phyloP scores from a whole-genome alignment of 2,888 invertebrate genomes.

The Hemistola chrysoprasaria region DNA sequence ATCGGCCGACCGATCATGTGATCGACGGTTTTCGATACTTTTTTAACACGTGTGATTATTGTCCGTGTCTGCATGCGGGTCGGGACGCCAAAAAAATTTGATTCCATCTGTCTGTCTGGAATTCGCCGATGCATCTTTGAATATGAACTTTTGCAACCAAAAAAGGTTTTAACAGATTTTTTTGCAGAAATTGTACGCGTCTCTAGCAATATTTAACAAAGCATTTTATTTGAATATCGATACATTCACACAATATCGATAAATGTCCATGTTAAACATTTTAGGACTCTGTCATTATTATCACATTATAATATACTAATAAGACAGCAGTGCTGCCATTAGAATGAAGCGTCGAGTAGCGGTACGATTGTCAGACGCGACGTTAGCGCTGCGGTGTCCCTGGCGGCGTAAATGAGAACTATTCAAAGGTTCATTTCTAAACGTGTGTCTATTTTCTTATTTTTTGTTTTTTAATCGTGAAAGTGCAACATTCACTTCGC shows the following conservation, averaged over 20 bases:
- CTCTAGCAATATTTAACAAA: neutral
- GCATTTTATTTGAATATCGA: too few relatives aligned
- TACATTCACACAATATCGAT: too few relatives aligned
- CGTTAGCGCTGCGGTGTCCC: constrained; percentile 49
- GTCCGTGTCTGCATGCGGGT: constrained; percentile 29
- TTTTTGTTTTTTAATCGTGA: constrained; percentile 72
- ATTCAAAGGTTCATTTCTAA: constrained; percentile 68
- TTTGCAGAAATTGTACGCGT: neutral
- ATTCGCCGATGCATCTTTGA: constrained; percentile 1
- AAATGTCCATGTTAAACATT: too few relatives aligned
- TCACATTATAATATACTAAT: constrained; percentile 30
- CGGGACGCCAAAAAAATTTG: constrained; percentile 24
- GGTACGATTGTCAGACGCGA: constrained; percentile 53
- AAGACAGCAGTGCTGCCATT: constrained; percentile 54
- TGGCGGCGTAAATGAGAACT: constrained; percentile 55
- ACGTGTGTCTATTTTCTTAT: constrained; percentile 57
- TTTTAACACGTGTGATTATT: constrained; percentile 47
- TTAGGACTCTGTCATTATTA: too few relatives aligned
- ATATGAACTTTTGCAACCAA: neutral
- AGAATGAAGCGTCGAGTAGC: constrained; percentile 66
- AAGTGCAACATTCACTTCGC: constrained; percentile 79
- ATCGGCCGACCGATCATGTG: constrained; percentile 73
- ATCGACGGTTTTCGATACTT: constrained; percentile 70
- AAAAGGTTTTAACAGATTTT: neutral
- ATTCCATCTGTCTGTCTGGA: constrained; percentile 21